Evolutionary conservation across 2,888 invertebrate species (phyloP).

Genomic region (Pollenia griseotomentosa): DNA sequence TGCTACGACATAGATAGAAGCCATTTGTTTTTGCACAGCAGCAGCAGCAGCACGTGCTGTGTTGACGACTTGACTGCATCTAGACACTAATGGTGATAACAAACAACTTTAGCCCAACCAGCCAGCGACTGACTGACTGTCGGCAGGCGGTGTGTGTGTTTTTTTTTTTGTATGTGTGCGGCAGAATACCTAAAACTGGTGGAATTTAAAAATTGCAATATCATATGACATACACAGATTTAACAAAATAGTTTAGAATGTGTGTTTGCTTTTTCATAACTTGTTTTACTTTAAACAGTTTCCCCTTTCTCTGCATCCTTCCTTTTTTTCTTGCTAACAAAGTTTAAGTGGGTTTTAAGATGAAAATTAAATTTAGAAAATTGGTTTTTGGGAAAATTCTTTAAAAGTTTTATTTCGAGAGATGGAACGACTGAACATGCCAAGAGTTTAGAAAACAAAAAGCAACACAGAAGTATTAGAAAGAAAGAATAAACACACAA

Average conservation of each 20-base stretch:
- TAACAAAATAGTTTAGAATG: neutral
- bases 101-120: constrained; percentile 50
- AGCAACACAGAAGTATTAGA: constrained; percentile 30
- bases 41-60: constrained; percentile 59
- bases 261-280: constrained; percentile 55
- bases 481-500: neutral
- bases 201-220: constrained; percentile 62
- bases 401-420: constrained; percentile 42
- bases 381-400: constrained; percentile 60
- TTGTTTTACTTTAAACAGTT: constrained; percentile 50
- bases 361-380: constrained; percentile 72
- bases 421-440: neutral
- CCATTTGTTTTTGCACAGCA: constrained; percentile 5
- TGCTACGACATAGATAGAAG: constrained; percentile 3
- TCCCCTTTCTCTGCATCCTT: neutral
- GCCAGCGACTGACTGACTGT: neutral
- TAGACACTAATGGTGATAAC: constrained; percentile 59
- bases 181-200: constrained; percentile 38
- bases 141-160: constrained; percentile 33
- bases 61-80: constrained; percentile 55
- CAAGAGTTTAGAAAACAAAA: constrained; percentile 35
- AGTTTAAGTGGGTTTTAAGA: constrained; percentile 72
- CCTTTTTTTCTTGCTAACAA: constrained; percentile 28
- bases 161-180: neutral
- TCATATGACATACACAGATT: constrained; percentile 46